A percentile compares a stretch with the other conserved stretches of the same genome.
These are phyloP conservation scores for Mastomys natalensis DNA, from an alignment of 2,113 vertebrate species.

Conservation along the genomic window DNA sequence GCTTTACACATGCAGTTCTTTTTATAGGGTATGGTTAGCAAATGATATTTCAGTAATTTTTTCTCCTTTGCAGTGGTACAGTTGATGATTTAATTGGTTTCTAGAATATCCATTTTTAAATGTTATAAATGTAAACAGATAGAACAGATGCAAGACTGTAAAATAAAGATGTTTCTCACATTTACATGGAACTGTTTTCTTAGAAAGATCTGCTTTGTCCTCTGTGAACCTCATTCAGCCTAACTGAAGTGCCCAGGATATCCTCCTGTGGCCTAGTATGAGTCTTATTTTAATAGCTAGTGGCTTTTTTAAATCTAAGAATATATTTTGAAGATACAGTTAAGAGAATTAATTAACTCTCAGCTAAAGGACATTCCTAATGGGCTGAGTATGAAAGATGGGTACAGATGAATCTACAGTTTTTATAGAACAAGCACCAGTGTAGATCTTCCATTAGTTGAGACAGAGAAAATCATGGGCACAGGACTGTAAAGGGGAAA, in stretches of 20 bases:
- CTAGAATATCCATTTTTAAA: conserved; percentile 31
- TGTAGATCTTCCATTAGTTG: neutral
- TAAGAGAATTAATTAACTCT: neutral
- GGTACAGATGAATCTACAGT: neutral
- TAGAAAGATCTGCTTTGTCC: neutral
- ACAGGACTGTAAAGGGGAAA: neutral
- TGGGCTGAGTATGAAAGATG: neutral
- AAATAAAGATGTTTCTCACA: conserved; percentile 12
- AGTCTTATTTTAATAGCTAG: neutral
- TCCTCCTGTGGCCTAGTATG: neutral
- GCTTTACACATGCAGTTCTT: neutral
- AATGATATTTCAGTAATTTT: conserved; percentile 27
- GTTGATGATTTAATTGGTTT: conserved; percentile 48
- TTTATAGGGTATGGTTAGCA: conserved; percentile 19
- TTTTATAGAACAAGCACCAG: neutral
- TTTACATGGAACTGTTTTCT: neutral
- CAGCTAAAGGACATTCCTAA: neutral
- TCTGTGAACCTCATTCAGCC: neutral
- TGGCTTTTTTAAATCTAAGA: neutral
- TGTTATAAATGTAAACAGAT: conserved; percentile 46
- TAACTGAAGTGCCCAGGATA: conserved; percentile 15
- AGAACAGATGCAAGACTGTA: conserved; percentile 27
- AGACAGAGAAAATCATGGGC: neutral
- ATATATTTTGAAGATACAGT: neutral
- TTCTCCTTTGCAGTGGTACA: neutral